Percentiles rank a stretch among this genome's conserved stretches.
These are phyloP conservation scores for Laothoe populi DNA, from an alignment of 2,888 invertebrate genomes.

Conservation along the genomic window DNA sequence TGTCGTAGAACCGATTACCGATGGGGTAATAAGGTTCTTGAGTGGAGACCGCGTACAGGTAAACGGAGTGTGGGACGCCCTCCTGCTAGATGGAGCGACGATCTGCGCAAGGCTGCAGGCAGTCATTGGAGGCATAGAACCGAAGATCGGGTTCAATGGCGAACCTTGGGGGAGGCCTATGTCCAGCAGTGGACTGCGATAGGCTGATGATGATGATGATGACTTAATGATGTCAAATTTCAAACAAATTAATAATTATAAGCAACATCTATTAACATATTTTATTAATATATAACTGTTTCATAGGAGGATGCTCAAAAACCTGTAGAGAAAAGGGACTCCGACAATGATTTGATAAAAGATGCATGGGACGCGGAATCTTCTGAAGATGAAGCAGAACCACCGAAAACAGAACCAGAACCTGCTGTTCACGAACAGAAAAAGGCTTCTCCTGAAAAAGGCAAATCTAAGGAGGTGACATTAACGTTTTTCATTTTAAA, in stretches of 20 bases:
- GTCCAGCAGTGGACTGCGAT: too few species aligned
- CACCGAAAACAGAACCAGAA: conserved; percentile 50
- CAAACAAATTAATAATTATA: neutral
- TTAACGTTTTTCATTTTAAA: neutral
- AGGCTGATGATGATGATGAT: too few species aligned
- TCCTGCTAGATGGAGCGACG: too few species aligned
- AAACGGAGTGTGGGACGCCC: too few species aligned
- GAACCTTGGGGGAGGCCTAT: too few species aligned
- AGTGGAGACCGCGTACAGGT: too few species aligned
- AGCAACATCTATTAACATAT: neutral
- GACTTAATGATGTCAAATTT: neutral
- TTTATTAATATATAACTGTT: neutral
- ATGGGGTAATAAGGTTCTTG: too few species aligned
- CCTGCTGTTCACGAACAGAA: conserved; percentile 55
- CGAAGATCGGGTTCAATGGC: too few species aligned
- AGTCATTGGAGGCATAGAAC: too few species aligned
- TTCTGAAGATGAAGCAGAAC: conserved; percentile 78
- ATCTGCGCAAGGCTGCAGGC: too few species aligned
- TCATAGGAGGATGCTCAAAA: conserved; percentile 60
- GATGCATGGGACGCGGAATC: conserved; percentile 94
- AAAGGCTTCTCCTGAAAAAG: conserved; percentile 42
- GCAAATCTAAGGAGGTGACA: conserved; percentile 58
- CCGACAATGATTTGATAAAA: conserved; percentile 87
- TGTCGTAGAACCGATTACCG: too few species aligned
- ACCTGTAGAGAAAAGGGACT: conserved; percentile 59